These are phyloP conservation scores for Siniperca chuatsi DNA, from an alignment of 2,113 vertebrate genomes.

Conservation along the genomic window DNA sequence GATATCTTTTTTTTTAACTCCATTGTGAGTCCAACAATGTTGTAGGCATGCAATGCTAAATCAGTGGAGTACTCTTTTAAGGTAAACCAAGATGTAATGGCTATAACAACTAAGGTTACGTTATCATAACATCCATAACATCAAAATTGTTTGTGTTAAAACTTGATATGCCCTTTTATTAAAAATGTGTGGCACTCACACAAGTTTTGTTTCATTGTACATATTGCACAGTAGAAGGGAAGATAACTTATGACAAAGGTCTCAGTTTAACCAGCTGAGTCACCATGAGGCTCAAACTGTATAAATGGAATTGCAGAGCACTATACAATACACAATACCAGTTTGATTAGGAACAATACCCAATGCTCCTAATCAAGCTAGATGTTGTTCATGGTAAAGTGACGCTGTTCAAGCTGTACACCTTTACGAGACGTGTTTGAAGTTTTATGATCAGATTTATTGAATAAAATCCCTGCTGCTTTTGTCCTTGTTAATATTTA, in stretches of 20 bases:
- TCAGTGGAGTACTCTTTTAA: no score
- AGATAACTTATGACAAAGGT: neutral
- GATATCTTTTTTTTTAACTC: no score
- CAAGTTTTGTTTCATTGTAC: neutral
- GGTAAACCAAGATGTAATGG: no score
- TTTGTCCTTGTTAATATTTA: conserved; percentile 41
- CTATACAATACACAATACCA: neutral
- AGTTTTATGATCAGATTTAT: conserved; percentile 24
- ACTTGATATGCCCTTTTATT: neutral
- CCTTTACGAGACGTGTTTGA: conserved; percentile 39
- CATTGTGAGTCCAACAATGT: no score
- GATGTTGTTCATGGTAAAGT: neutral
- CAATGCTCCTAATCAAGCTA: neutral
- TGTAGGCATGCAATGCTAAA: no score
- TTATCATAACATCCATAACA: no score
- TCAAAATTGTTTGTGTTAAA: no score
- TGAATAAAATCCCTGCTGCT: neutral
- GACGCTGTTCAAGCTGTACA: neutral
- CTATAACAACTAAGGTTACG: no score
- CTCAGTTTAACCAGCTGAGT: no score
- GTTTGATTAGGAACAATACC: neutral
- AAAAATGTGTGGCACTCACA: neutral
- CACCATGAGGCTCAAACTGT: neutral
- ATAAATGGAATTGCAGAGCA: neutral
- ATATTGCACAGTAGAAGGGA: neutral